These are phyloP conservation scores for Lepidostoma basale DNA, from an alignment of 1,140 invertebrate species.

Conservation along the genomic window DNA sequence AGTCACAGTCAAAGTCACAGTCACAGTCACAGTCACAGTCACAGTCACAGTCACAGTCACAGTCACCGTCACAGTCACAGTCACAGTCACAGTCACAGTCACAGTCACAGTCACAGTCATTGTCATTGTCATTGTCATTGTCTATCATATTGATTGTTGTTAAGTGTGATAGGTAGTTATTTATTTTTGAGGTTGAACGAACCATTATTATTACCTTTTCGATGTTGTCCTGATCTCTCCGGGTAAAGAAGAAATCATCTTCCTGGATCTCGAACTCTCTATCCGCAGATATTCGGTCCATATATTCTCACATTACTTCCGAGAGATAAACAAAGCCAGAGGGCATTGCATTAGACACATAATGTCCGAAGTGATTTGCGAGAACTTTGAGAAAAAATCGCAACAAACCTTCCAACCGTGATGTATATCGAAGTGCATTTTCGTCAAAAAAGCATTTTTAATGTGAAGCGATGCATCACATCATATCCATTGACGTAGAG, in stretches of 20 bases:
- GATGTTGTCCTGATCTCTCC: too few species aligned
- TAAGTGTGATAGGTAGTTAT: too few species aligned
- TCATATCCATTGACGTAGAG: neutral
- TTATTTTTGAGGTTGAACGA: too few species aligned
- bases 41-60: neutral
- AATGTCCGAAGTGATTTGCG: constrained; percentile 20
- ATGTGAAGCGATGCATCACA: constrained; percentile 9
- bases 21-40: neutral
- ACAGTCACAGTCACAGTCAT: too few species aligned
- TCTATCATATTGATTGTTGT: too few species aligned
- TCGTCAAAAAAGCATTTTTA: constrained; percentile 28
- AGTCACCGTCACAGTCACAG: neutral
- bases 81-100: neutral
- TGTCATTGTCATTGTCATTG: too few species aligned
- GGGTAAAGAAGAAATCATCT: too few species aligned
- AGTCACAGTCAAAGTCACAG: constrained; percentile 3
- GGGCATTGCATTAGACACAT: constrained; percentile 11
- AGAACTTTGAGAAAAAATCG: neutral
- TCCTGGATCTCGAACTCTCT: too few species aligned
- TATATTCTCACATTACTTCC: constrained; percentile 32
- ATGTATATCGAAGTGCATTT: constrained; percentile 6
- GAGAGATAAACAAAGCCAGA: constrained; percentile 30
- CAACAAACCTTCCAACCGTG: constrained; percentile 5
- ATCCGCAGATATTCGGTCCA: too few species aligned
- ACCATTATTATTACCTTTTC: too few species aligned